Base-by-base conservation (phyloP, 1,140 invertebrate species). In the Anastrepha obliqua region DNA sequence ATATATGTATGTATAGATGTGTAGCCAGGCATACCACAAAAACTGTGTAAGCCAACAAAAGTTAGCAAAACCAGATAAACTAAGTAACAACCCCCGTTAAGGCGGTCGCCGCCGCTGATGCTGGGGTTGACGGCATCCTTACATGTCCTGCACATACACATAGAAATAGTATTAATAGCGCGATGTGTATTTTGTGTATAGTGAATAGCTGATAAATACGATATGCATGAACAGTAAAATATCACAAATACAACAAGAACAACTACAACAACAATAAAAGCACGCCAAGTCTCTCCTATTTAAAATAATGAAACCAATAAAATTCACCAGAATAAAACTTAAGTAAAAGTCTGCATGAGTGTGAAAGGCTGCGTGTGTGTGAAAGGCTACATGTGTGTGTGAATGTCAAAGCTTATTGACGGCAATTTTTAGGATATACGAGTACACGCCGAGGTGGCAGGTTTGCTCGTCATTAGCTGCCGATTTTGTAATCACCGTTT, bases 211-310 rank as follows among this genome's bases (percentile, higher is more conserved):
- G 39, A 47, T 8, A 13, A 47, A 74, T 47, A 13, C 70, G 9
- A 74, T 74, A 29, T 42, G 13, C 13, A 44, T 51, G 17, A 74
- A 47, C 44, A 42, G 13, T 17, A 74, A 74, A 74, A 42, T 47
- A 47, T 47, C 44, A 13, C 15, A 74, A 55, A 55, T 8, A 44
- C 70, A 42, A 74, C 42, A 74, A 29, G 29, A 29, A 74, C 70
- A 74, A 74, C 67, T 4, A 74, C 17, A 74, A 74, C 20, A 67
- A 67, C 64, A 39, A 67, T 42, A 67, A 51, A 74, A 51, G 70
- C 70, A 74, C 70, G 70, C 70, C 70, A 74, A 74, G 42, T 74
- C 70, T 74, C 39, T 74, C 70, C 70, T 74, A 74, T 74, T n/a
- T 17, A 29, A 29, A 29, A 29, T 29, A 29, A 29, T 29, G 29